phyloP scores from a whole-genome alignment of 2,888 invertebrate species.

The Drosophila borealis region DNA sequence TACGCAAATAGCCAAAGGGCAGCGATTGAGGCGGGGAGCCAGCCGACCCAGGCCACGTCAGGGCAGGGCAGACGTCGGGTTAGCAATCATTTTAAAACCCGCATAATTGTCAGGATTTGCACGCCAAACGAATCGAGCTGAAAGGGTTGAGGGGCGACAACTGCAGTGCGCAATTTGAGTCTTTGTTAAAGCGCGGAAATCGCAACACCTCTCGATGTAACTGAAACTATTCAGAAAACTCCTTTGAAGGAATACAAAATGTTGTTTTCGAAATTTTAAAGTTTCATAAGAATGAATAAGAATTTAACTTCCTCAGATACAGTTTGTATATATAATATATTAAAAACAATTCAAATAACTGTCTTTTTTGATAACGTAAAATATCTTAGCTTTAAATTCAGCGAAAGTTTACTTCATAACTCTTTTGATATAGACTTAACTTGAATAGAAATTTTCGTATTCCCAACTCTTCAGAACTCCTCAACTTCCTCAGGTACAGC shows the following conservation, averaged over 20 bases:
- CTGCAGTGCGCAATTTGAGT: slow-evolving; percentile 31
- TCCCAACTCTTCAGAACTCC: too few relatives aligned
- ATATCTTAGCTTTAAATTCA: too few relatives aligned
- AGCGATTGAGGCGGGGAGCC: slow-evolving; percentile 10
- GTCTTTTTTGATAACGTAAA: too few relatives aligned
- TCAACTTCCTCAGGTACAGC: too few relatives aligned
- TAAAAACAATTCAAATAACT: too few relatives aligned
- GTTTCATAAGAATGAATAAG: too few relatives aligned
- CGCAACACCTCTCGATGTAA: slow-evolving; percentile 15
- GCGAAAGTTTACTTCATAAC: too few relatives aligned
- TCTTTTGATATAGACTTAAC: too few relatives aligned
- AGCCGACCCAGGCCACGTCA: slow-evolving; percentile 10
- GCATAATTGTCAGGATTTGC: slow-evolving; percentile 81
- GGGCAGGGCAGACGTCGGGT: slow-evolving; percentile 36
- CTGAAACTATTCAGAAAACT: slow-evolving; percentile 7
- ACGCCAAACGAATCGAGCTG: slow-evolving; percentile 52
- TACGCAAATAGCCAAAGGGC: slow-evolving; percentile 73
- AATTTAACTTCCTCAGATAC: too few relatives aligned
- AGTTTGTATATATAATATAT: too few relatives aligned
- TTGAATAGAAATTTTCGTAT: too few relatives aligned
- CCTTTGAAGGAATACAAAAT: too few relatives aligned
- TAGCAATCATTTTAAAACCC: slow-evolving; percentile 72
- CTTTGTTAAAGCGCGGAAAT: slow-evolving; percentile 35
- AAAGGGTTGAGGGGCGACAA: slow-evolving; percentile 41
- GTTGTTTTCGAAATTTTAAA: neutral